A percentile compares a stretch with the other conserved stretches of the same genome.
Evolutionary conservation across 2,113 vertebrate species (phyloP).

Genomic region (Glaucomys volans): DNA sequence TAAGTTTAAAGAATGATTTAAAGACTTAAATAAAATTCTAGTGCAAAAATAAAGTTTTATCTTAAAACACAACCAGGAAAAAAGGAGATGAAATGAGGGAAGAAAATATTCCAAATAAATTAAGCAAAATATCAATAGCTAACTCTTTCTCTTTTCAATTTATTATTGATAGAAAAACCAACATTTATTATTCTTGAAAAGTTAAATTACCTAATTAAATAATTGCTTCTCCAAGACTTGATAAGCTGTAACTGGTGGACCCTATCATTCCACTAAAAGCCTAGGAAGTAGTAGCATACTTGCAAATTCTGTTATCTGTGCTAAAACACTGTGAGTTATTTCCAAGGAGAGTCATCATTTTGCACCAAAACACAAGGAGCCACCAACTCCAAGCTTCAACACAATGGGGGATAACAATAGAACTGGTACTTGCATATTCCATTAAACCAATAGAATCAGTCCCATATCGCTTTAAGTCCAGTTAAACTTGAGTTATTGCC

Average conservation of each 20-base stretch:
- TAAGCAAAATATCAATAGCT: not conserved
- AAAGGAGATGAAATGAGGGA: not conserved
- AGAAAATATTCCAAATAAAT: not conserved
- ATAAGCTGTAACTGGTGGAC: not conserved
- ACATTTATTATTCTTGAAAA: not conserved
- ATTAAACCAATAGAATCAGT: not conserved
- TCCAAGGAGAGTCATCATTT: not conserved
- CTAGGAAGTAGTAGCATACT: rapidly evolving
- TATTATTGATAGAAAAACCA: not conserved
- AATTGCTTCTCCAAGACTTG: not conserved
- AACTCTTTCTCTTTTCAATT: not conserved
- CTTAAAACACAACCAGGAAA: not conserved
- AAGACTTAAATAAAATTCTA: not conserved
- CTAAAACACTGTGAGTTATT: not conserved
- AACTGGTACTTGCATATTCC: rapidly evolving
- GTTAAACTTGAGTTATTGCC: not conserved
- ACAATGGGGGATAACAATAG: not conserved
- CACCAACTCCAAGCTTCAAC: not conserved
- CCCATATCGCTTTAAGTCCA: not conserved
- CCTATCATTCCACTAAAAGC: rapidly evolving
- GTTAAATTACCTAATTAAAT: not conserved
- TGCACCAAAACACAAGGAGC: not conserved
- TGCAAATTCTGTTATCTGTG: not conserved
- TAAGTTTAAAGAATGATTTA: not conserved
- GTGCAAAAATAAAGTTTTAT: not conserved